These are phyloP conservation scores for Eufriesea mexicana DNA, from an alignment of 1,140 invertebrate species.

Conservation along the genomic window DNA sequence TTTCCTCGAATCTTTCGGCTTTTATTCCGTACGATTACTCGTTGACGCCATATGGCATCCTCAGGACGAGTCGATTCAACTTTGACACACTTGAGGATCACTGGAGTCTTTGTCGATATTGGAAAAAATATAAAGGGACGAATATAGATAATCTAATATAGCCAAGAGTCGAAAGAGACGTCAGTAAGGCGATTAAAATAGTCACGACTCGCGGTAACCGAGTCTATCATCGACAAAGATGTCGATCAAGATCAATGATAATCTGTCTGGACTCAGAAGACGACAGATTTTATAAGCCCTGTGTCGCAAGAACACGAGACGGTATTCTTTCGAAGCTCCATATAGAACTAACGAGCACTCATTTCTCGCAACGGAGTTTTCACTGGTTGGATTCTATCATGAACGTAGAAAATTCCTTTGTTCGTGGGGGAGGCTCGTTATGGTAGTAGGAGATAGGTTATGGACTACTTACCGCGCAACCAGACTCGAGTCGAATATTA, in stretches of 20 bases:
- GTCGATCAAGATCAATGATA: neutral
- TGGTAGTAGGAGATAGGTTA: slow-evolving; percentile 72
- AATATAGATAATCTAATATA: too few relatives aligned
- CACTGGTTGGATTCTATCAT: slow-evolving; percentile 72
- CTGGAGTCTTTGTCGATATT: too few relatives aligned
- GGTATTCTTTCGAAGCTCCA: slow-evolving; percentile 66
- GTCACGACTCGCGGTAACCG: neutral
- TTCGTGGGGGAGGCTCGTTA: slow-evolving; percentile 73
- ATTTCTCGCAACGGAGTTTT: slow-evolving; percentile 72
- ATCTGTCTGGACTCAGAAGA: neutral
- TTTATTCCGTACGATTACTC: slow-evolving; percentile 42
- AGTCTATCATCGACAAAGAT: neutral
- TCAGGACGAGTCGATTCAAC: slow-evolving; percentile 21
- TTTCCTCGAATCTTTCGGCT: slow-evolving; percentile 38
- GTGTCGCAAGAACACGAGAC: slow-evolving; percentile 10
- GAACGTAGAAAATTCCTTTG: slow-evolving; percentile 75
- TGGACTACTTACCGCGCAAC: slow-evolving; percentile 74
- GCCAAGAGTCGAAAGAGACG: too few relatives aligned
- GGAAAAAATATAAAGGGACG: too few relatives aligned
- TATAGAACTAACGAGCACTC: slow-evolving; percentile 71
- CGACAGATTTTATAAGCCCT: neutral
- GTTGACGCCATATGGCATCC: slow-evolving; percentile 2
- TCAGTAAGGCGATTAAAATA: neutral
- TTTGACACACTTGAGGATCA: slow-evolving; percentile 16
- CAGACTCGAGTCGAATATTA: slow-evolving; percentile 37